These are phyloP conservation scores for Poeciliopsis prolifica DNA, from an alignment of 2,113 vertebrate genomes.

Conservation along the genomic window DNA sequence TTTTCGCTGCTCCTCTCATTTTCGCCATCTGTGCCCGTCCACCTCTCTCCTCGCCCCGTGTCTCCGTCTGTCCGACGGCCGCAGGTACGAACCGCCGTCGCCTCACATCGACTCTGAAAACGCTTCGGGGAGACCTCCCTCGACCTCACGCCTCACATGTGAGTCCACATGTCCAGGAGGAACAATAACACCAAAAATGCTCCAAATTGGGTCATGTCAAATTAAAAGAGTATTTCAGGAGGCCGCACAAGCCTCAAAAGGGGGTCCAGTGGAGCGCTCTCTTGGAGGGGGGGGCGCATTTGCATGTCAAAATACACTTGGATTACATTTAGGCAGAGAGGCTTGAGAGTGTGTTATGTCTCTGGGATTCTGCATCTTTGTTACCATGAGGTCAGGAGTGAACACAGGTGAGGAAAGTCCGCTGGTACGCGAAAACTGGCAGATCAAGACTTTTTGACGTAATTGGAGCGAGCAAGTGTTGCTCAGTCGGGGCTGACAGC, in stretches of 20 bases:
- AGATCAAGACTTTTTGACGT: slow-evolving; percentile 50
- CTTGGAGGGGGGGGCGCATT: slow-evolving; percentile 41
- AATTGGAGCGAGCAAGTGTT: slow-evolving; percentile 58
- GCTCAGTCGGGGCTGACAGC: slow-evolving; percentile 45
- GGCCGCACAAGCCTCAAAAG: slow-evolving; percentile 68
- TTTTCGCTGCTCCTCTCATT: slow-evolving; percentile 9
- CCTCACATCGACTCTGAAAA: slow-evolving; percentile 69
- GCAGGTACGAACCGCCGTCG: slow-evolving; percentile 56
- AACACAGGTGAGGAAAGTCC: slow-evolving; percentile 37
- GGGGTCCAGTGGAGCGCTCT: slow-evolving; percentile 60
- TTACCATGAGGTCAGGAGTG: slow-evolving; percentile 42
- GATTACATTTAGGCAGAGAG: slow-evolving; percentile 36
- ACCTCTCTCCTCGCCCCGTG: slow-evolving; percentile 15
- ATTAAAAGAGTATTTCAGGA: slow-evolving; percentile 73
- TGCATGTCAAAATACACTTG: slow-evolving; percentile 70
- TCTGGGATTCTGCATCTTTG: slow-evolving; percentile 23
- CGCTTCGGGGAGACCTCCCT: slow-evolving; percentile 65
- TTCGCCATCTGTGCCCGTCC: slow-evolving; percentile 35
- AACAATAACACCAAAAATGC: slow-evolving; percentile 72
- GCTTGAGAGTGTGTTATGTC: slow-evolving; percentile 18
- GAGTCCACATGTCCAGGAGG: slow-evolving; percentile 68
- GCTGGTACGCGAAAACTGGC: slow-evolving; percentile 37
- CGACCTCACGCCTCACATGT: slow-evolving; percentile 68
- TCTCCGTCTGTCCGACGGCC: slow-evolving; percentile 32
- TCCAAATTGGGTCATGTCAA: slow-evolving; percentile 77